Evolutionary conservation across 92 coral and sea anemone species (phyloP), one percentile per base, ranked within the genome.

Genomic region (Meandrina meandrites): DNA sequence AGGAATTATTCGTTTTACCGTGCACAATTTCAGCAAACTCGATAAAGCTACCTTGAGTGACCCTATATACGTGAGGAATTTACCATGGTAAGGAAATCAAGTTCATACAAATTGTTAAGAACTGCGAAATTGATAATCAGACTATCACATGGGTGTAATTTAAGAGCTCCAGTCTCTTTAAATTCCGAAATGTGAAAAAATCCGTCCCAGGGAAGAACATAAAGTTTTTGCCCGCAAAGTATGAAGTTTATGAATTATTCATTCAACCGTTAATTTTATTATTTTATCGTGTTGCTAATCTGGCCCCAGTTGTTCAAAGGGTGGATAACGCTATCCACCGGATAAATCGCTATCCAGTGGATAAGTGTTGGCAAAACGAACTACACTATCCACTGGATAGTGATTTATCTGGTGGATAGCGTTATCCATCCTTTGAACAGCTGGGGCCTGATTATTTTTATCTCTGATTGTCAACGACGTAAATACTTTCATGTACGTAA

Each of bases 21-120:
- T 97, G 66, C 82, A 62, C 71, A 93, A 95, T 81, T 97, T 97
- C 81, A 92, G 97, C 84, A 96, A 91, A 90, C 87, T 97, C 75
- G 97, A 97, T 66, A 96, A 97, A 78, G 93, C 96, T 5, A 89
- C 90, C 31, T 90, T 97, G 80, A 97, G 99, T 68, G 99, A 97
- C 22, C 98, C 99, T 16, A 91, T 97, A 31, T 93, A 74, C 81
- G 98, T 95, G 80, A 92, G 99, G 81, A 97, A 97, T 93, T 89
- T 97, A 50, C 99, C 99, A 89, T 97, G 99, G 99, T 97, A 89
- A 89, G 96, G 76, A 71, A 14, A n/a, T 36, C 57, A 81, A 66
- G 5, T 67, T 84, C 22, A 35, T 74, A 12, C 60, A 17, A 77
- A 60, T 47, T 34, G 45, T 32, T 0, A 45, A 17, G 34, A 40